Base-by-base conservation (phyloP, 2,888 invertebrate genomes). In the Drosophila anomelani region DNA sequence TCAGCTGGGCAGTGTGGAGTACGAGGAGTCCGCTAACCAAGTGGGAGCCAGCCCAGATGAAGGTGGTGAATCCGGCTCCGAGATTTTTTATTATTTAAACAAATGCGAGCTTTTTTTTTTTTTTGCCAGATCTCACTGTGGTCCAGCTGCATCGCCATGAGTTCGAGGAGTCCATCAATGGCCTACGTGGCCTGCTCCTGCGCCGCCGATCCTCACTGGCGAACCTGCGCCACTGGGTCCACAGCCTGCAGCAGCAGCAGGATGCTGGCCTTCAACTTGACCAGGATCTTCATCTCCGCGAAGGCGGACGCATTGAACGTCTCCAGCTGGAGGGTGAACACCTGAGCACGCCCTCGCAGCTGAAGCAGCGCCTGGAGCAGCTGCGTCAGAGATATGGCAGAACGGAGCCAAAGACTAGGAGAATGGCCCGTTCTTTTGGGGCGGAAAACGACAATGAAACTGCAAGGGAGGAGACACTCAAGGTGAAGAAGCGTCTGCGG, bases 61-160 rank as follows among this genome's bases (percentile, higher is more conserved):
- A 58, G 75, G 77, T 79, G 75, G 77, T 79, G 39, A 47, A 4
- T 17, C 4, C 5, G 5, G 26, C 10, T 10, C 5, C 1, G 0
- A 2, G 41, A 20, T 17, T 5, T 12, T 43, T 6, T 2, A 12
- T 10, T 20, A 43, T 20, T 12, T 9, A 13, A 15, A 4, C 2
- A 15, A 15, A 12, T 26, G 7, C 6, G 32, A 4, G 7, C n/a
- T 7, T 4, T 4, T 5, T 1, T 6, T 6, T 8, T 13, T 3
- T 32, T 4, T 2, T 15, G 1, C 5, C 23, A 80, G 90, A 89
- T 64, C 69, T 91, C 13, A 81, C 77, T 41, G 75, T 75, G 10
- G 70, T 89, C n/a, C 89, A 85, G 26, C 77, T 78, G 59, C 91
- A 91, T 64, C 84, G 83, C 5, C 89, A 90, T 41, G 75, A 85